Evolutionary conservation across 2,797 vertebrate species (phyloP).

Genomic region (Taenioides sp.): DNA sequence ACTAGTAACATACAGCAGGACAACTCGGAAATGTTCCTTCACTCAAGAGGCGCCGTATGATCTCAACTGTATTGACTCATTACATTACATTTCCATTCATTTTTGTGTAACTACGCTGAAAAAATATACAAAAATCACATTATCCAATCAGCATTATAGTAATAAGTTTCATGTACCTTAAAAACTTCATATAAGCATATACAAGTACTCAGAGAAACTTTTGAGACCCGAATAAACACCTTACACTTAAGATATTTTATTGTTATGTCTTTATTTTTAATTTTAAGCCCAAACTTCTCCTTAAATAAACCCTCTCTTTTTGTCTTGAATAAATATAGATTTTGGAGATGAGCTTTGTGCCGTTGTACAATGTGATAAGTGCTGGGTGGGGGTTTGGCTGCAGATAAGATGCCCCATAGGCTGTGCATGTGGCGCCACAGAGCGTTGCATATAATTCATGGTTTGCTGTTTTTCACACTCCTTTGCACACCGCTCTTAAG

Average conservation of each 20-base stretch:
- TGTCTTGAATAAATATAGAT: slow-evolving; percentile 50
- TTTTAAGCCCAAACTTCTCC: not conserved
- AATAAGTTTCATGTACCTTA: not conserved
- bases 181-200: not conserved
- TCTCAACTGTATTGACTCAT: too few relatives aligned
- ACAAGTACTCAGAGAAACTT: not conserved
- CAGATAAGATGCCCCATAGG: slow-evolving; percentile 63
- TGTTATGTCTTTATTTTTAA: not conserved
- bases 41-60: too few relatives aligned
- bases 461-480: slow-evolving; percentile 24
- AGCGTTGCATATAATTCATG: slow-evolving; percentile 58
- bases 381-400: slow-evolving; percentile 24
- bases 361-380: slow-evolving; percentile 21
- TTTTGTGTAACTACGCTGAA: too few relatives aligned
- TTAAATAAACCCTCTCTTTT: not conserved
- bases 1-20: too few relatives aligned
- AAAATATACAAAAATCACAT: not conserved
- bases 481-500: slow-evolving; percentile 20
- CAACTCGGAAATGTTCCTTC: too few relatives aligned
- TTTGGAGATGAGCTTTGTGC: slow-evolving; percentile 39
- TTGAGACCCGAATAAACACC: not conserved
- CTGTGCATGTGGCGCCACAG: slow-evolving; percentile 56
- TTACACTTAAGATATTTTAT: not conserved
- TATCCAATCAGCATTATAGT: not conserved
- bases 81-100: too few relatives aligned